phyloP scores from a whole-genome alignment of 2,888 invertebrate species.

The Thyatira batis region DNA sequence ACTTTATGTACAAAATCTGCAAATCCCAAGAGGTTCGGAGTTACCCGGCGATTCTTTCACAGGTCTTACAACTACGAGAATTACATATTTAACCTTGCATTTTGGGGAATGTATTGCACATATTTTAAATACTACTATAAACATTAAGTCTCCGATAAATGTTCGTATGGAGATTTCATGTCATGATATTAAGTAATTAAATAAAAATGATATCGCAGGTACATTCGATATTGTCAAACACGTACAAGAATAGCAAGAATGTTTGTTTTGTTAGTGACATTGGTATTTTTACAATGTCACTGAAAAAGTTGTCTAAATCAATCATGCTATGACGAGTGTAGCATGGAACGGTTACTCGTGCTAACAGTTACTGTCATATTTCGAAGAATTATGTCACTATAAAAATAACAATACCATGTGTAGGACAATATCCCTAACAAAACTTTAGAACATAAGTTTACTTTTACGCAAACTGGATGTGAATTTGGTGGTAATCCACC shows the following conservation, averaged over 20 bases:
- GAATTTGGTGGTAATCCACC: too few species aligned
- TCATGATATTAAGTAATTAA: not conserved
- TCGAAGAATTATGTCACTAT: too few species aligned
- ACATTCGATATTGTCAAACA: too few species aligned
- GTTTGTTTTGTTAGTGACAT: too few species aligned
- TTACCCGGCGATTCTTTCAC: slow-evolving; percentile 7
- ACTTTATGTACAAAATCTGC: too few species aligned
- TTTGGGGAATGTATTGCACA: slow-evolving; percentile 69
- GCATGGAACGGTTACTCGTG: slow-evolving; percentile 1
- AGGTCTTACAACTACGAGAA: slow-evolving; percentile 24
- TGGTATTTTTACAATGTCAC: not conserved
- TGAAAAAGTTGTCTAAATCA: not conserved
- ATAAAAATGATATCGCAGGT: not conserved
- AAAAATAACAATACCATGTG: too few species aligned
- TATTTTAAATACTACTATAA: slow-evolving; percentile 17
- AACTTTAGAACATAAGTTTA: too few species aligned
- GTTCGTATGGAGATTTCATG: not conserved
- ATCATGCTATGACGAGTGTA: not conserved
- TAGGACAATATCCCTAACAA: too few species aligned
- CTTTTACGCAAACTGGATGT: too few species aligned
- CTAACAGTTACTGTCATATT: too few species aligned
- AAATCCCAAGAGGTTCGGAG: not conserved
- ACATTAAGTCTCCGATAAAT: not conserved
- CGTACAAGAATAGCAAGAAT: too few species aligned
- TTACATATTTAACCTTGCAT: slow-evolving; percentile 43